Conservation (phyloP, 2,888 invertebrate genomes). For the Entomobrya proxima region DNA sequence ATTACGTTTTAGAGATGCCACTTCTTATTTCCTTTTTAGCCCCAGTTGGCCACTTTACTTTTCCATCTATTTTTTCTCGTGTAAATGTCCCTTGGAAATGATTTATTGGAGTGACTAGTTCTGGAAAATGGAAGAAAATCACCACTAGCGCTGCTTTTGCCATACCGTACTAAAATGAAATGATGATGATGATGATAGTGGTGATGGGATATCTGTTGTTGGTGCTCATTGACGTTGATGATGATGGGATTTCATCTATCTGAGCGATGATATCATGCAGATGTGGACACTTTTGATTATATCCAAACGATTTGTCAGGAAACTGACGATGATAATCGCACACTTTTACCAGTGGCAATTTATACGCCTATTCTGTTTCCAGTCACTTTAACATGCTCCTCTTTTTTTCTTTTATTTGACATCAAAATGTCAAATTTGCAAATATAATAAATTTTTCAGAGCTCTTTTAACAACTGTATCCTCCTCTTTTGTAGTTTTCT, state of each 20-base stretch:
- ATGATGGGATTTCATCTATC: conserved; percentile 29
- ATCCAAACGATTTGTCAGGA: conserved; percentile 43
- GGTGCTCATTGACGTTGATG: conserved; percentile 37
- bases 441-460: conserved; percentile 26
- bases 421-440: conserved; percentile 49
- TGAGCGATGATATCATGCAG: conserved; percentile 38
- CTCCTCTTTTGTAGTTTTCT: background rate
- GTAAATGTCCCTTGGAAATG: conserved; percentile 58
- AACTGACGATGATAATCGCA: conserved; percentile 32
- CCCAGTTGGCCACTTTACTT: conserved; percentile 64
- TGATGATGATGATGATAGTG: background rate
- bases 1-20: conserved; percentile 47
- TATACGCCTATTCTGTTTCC: conserved; percentile 34
- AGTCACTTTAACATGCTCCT: conserved; percentile 38
- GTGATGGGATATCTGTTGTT: conserved; percentile 25
- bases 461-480: background rate
- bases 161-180: background rate
- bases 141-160: background rate
- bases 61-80: conserved; percentile 52
- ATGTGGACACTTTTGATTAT: conserved; percentile 35
- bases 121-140: conserved; percentile 35
- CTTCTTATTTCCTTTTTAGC: conserved; percentile 49
- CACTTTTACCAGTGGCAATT: conserved; percentile 7
- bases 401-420: background rate
- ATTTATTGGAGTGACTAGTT: conserved; percentile 50